Conservation (phyloP, 1,140 invertebrate genomes). For the Steinernema khuongi region DNA sequence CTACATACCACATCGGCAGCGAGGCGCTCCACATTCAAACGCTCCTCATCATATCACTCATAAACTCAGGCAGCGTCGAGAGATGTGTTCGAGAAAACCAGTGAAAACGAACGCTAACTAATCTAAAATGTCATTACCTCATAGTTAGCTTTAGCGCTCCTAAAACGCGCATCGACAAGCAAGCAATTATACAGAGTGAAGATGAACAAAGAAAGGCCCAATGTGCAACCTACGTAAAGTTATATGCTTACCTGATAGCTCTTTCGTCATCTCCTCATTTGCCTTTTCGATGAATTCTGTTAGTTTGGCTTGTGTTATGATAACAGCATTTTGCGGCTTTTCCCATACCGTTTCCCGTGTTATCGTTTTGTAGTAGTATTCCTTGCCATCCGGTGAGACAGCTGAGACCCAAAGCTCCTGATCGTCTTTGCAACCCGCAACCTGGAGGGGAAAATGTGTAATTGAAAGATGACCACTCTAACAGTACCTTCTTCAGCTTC, state of each 20-base stretch:
- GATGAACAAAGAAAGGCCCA: not conserved
- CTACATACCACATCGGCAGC: slow-evolving; percentile 11
- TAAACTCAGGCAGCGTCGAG: not conserved
- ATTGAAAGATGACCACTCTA: not conserved
- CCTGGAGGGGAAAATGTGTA: slow-evolving; percentile 24
- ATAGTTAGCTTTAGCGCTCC: slow-evolving; percentile 9
- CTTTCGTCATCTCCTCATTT: slow-evolving; percentile 25
- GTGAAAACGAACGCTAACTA: slow-evolving; percentile 8
- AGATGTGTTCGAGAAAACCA: not conserved
- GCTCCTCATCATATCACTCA: slow-evolving; percentile 6
- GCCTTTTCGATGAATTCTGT: slow-evolving; percentile 45
- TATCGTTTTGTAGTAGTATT: slow-evolving; percentile 62
- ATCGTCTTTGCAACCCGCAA: slow-evolving; percentile 29
- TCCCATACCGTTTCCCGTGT: slow-evolving; percentile 61
- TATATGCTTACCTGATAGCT: slow-evolving; percentile 27
- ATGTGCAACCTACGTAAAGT: not conserved
- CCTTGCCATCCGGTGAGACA: slow-evolving; percentile 61
- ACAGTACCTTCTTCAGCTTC: not conserved
- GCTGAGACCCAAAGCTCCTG: slow-evolving; percentile 62
- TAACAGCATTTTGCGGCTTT: slow-evolving; percentile 61
- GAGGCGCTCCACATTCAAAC: slow-evolving; percentile 10
- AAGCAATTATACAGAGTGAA: not conserved
- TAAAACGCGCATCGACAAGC: slow-evolving; percentile 10
- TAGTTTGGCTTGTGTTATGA: slow-evolving; percentile 60
- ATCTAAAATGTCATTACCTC: slow-evolving; percentile 3